Evolutionary conservation across 2,113 vertebrate genomes (phyloP).

Genomic region (Mormyrus lacerda): DNA sequence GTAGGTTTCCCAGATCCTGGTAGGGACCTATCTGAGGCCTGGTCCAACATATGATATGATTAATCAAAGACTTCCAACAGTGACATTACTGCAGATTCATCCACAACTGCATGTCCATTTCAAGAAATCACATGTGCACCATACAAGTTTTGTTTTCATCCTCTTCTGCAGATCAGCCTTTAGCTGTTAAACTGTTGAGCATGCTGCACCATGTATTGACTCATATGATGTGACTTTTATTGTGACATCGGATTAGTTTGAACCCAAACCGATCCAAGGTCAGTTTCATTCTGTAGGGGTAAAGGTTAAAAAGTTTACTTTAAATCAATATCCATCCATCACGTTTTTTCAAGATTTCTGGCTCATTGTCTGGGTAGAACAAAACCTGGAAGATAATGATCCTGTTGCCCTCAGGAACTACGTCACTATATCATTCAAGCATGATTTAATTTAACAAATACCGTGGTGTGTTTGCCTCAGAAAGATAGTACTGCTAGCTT

Average conservation of each 20-base stretch:
- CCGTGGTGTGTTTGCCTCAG: not conserved
- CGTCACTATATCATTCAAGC: not conserved
- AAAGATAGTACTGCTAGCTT: not conserved
- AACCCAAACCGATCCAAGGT: slow-evolving; percentile 7
- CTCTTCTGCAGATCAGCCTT: not conserved
- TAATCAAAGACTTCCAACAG: not conserved
- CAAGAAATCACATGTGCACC: not conserved
- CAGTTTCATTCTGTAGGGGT: not conserved
- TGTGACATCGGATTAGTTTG: not conserved
- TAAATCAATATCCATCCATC: not conserved
- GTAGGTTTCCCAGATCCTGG: not conserved
- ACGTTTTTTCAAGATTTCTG: not conserved
- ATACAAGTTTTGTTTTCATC: not conserved
- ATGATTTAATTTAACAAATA: not conserved
- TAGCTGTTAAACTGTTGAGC: not conserved
- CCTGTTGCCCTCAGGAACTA: not conserved
- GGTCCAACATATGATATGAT: not conserved
- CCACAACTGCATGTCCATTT: not conserved
- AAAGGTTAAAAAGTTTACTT: not conserved
- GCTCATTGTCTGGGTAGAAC: not conserved
- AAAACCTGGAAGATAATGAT: not conserved
- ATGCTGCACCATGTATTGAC: not conserved
- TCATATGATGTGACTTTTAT: not conserved
- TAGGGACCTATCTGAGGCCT: not conserved
- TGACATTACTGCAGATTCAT: not conserved